Percentiles rank a stretch among this genome's conserved stretches.
Conservation (phyloP, 1,140 invertebrate genomes). For the Pomacea maculata region DNA sequence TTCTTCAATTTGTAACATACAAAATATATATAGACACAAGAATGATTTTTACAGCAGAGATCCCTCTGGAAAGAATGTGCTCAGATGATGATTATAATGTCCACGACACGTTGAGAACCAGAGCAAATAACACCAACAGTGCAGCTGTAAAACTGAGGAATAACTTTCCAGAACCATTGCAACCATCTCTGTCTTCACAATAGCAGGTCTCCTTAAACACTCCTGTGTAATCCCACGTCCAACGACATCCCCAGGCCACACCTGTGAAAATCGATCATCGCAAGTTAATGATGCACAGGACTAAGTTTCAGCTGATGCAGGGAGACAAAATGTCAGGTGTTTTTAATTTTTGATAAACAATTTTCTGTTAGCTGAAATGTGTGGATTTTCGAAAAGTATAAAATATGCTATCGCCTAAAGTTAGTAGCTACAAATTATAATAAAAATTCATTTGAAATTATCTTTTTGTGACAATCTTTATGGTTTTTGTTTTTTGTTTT, state of each 20-base stretch:
- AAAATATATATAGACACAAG: background rate
- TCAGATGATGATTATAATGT: background rate
- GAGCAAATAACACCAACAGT: background rate
- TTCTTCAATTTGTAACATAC: background rate
- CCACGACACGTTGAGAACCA: background rate
- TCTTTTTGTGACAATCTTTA: too few relatives aligned
- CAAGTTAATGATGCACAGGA: too few relatives aligned
- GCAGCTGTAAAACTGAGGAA: conserved; percentile 18
- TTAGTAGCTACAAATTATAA: too few relatives aligned
- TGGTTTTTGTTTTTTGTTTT: too few relatives aligned
- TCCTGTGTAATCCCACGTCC: conserved; percentile 63
- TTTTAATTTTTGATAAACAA: background rate
- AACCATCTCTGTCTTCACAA: conserved; percentile 61
- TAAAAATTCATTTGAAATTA: too few relatives aligned
- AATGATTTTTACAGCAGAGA: background rate
- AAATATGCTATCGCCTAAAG: too few relatives aligned
- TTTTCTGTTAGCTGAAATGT: background rate
- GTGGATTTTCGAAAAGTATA: background rate
- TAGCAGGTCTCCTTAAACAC: conserved; percentile 65
- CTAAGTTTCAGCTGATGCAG: too few relatives aligned
- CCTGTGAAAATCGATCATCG: conserved; percentile 34
- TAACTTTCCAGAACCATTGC: conserved; percentile 48
- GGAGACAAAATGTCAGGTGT: too few relatives aligned
- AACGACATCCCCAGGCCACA: conserved; percentile 65
- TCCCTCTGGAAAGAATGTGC: background rate